Percentiles rank a stretch among this genome's conserved stretches.
phyloP scores from a whole-genome alignment of 2,888 invertebrate species.

The Leptopilina myrica region DNA sequence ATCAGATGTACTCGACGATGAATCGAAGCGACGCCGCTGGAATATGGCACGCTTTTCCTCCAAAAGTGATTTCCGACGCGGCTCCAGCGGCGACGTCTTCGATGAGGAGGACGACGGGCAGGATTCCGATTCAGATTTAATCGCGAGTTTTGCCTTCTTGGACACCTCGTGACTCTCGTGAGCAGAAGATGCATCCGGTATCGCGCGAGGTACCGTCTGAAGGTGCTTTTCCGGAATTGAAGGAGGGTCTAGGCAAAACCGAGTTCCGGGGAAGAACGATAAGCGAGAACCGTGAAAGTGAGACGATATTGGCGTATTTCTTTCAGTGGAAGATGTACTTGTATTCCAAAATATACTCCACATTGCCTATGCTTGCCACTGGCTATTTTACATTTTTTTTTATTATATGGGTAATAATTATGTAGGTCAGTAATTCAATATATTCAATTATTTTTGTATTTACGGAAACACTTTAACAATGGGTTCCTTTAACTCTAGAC shows the following conservation, averaged over 20 bases:
- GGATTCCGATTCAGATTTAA: conserved; percentile 65
- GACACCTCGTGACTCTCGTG: conserved; percentile 17
- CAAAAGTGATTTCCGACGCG: conserved; percentile 67
- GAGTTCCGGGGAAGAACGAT: conserved; percentile 25
- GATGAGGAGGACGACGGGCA: conserved; percentile 49
- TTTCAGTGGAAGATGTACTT: neutral
- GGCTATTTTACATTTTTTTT: too few species aligned
- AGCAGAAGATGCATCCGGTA: conserved; percentile 61
- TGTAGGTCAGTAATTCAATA: too few species aligned
- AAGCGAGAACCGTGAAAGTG: neutral
- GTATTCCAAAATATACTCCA: conserved; percentile 30
- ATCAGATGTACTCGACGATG: conserved; percentile 62
- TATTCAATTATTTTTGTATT: too few species aligned
- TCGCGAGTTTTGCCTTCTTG: conserved; percentile 54
- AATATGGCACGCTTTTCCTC: conserved; percentile 72
- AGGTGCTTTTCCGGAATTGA: conserved; percentile 16
- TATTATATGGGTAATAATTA: too few species aligned
- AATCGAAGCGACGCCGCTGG: conserved; percentile 66
- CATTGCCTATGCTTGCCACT: neutral
- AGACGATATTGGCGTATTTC: neutral
- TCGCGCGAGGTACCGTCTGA: conserved; percentile 75
- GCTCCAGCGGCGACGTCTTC: conserved; percentile 63
- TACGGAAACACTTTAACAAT: too few species aligned
- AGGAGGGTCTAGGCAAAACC: conserved; percentile 17
- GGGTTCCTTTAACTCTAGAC: too few species aligned